Percentiles rank a stretch among this genome's conserved stretches.
These are phyloP conservation scores for Sardina pilchardus DNA, from an alignment of 2,113 vertebrate genomes.

Conservation along the genomic window DNA sequence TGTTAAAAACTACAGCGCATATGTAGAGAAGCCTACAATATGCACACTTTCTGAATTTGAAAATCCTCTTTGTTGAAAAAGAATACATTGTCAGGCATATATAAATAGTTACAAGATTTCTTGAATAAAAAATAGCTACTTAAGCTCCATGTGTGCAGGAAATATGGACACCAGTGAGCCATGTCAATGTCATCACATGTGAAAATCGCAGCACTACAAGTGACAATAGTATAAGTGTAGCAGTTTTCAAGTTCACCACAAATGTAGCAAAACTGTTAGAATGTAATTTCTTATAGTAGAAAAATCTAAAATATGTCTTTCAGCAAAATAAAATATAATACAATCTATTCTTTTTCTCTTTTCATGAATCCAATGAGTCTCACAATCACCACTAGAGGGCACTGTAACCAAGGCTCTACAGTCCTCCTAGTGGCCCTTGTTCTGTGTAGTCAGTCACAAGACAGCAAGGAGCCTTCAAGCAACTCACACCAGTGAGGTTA, in stretches of 20 bases:
- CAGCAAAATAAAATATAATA: constrained; percentile 10
- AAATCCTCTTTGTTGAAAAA: not conserved
- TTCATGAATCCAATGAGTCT: not conserved
- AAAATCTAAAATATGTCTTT: constrained; percentile 12
- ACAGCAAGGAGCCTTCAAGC: not conserved
- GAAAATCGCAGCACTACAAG: not conserved
- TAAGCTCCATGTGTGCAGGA: not conserved
- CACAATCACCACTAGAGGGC: constrained; percentile 30
- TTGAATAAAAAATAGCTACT: not conserved
- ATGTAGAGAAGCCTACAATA: not conserved
- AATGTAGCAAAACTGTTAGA: not conserved
- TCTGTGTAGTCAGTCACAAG: not conserved
- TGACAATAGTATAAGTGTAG: not conserved
- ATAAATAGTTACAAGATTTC: not conserved
- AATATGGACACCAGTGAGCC: not conserved
- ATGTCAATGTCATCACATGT: not conserved
- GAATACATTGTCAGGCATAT: not conserved
- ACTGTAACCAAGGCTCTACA: not conserved
- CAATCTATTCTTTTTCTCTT: not conserved
- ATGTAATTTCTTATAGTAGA: not conserved
- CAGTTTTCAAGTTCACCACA: not conserved
- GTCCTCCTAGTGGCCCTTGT: not conserved
- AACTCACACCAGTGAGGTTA: not conserved
- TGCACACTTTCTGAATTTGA: not conserved
- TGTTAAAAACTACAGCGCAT: not conserved